Evolutionary conservation across 2,113 vertebrate species (phyloP), one percentile per base, ranked within the genome.

Genomic region (Uria lomvia): DNA sequence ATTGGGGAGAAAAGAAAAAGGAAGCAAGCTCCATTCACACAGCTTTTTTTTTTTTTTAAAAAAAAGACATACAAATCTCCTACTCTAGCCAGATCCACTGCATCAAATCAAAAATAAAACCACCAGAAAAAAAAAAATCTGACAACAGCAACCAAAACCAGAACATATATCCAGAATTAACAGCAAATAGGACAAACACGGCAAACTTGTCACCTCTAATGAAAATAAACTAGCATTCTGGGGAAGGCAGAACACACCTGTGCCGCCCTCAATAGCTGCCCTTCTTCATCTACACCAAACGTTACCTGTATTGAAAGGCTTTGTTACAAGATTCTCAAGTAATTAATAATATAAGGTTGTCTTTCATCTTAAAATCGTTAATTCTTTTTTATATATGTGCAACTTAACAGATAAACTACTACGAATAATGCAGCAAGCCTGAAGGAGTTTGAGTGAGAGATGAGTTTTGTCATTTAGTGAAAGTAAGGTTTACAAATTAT

Each of bases 281-380:
- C 97, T 98, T 98, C 99, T 98, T 99, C 99, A 98, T 98, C 98
- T 98, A 99, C 98, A 98, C 98, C 99, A 99, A 99, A 99, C 96
- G 98, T 98, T 98, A 99, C 99, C 99, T 99, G 99, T 96, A 98
- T 99, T 98, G 98, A 98, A 99, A 98, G 98, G 98, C 81, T 97
- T 95, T 80, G 98, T 99, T 99, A 98, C 97, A 98, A 97, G 91
- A 97, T 90, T 97, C 97, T 95, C 96, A 72, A 72, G 72, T 22
- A 88, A 53, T 21, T 21, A 73, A 92, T 79, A 62, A 71, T 5
- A 72, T 11, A 52, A 60, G 29, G 20, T 58, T 83, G 23, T 86
- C 32, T 86, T 91, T 58, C 34, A 83, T 27, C 55, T 84, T 79
- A 45, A 67, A 92, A 66, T 9, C 55, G 34, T 47, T 67, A 26